Conservation (phyloP, 2,797 vertebrate genomes). For the Enteromius mattozi region DNA sequence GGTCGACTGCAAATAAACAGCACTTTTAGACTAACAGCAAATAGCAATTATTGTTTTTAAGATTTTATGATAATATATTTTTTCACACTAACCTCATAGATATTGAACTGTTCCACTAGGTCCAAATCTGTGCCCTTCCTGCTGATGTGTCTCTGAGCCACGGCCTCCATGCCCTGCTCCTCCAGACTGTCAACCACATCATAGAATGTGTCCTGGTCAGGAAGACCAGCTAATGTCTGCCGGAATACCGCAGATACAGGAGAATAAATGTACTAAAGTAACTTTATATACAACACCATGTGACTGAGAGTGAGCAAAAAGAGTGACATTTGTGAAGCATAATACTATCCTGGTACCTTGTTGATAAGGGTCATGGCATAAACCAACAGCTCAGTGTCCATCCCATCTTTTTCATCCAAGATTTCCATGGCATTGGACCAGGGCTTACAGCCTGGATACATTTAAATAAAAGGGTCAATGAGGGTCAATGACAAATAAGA, state of each 20-base stretch:
- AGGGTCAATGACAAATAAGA: not conserved
- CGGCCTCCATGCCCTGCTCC: slow-evolving; percentile 88
- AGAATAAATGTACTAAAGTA: not conserved
- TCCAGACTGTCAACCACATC: slow-evolving; percentile 96
- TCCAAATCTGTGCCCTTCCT: slow-evolving; percentile 95
- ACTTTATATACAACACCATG: not conserved
- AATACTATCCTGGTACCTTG: slow-evolving; percentile 80
- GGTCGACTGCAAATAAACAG: slow-evolving; percentile 74
- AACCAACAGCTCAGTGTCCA: slow-evolving; percentile 94
- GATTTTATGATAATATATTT: not conserved
- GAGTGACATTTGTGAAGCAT: not conserved
- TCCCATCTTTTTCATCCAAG: slow-evolving; percentile 94
- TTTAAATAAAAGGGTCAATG: not conserved
- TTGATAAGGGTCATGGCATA: slow-evolving; percentile 96
- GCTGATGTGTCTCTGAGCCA: slow-evolving; percentile 89
- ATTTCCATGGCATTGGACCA: slow-evolving; percentile 97
- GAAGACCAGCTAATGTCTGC: slow-evolving; percentile 89
- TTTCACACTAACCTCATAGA: slow-evolving; percentile 87
- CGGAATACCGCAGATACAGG: slow-evolving; percentile 47
- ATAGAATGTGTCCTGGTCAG: slow-evolving; percentile 96
- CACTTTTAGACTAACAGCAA: not conserved
- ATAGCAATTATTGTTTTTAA: not conserved
- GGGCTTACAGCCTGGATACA: slow-evolving; percentile 79
- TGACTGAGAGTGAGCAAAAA: not conserved
- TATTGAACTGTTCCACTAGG: slow-evolving; percentile 94